Evolutionary conservation across 2,797 vertebrate genomes (phyloP), one percentile per base, ranked within the genome.

Genomic region (Darevskia nairensis): DNA sequence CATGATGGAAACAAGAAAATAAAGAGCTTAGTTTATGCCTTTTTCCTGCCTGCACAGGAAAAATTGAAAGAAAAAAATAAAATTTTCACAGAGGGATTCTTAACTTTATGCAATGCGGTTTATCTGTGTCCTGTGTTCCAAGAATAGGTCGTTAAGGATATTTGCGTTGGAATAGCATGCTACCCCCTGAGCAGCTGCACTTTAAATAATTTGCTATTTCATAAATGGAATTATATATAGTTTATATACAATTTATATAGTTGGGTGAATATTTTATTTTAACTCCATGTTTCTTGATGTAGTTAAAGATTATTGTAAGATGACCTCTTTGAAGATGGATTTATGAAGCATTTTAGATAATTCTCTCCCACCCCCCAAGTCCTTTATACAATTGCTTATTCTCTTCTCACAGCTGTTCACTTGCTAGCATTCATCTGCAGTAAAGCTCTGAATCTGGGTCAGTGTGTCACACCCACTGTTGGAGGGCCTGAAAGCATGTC

Each of bases 391-490:
- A 50, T 29, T 6, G 21, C 78, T 74, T 77, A 0, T 6, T 4
- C 85, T 77, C 50, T n/a, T 74, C 4, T 55, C 3, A 0, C 0
- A 78, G 89, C 0, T 46, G 81, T 72, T 55, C 0, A 23, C 82
- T 84, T 64, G n/a, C 85, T 88, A 88, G 86, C 83, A 13, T n/a
- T 81, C 46, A 6, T 44, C 88, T 84, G 91, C 46, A 64, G 35
- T 29, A 1, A 64, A 76, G 68, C 85, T 88, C 68, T 76, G 84
- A 82, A 91, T 88, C 88, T 91, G 94, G 93, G 94, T 96, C 94
- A 94, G 81, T 93, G 84, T 94, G 93, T 95, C 92, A 89, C 90
- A 74, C 74, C 91, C 86, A 13, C 55, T 61, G 84, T 0, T 23
- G 89, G 84, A 89, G 85, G 87, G 72, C 79, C 79, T 88, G 8